Evolutionary conservation across 2,113 vertebrate genomes (phyloP).

Genomic region (Speoplatyrhinus poulsoni): DNA sequence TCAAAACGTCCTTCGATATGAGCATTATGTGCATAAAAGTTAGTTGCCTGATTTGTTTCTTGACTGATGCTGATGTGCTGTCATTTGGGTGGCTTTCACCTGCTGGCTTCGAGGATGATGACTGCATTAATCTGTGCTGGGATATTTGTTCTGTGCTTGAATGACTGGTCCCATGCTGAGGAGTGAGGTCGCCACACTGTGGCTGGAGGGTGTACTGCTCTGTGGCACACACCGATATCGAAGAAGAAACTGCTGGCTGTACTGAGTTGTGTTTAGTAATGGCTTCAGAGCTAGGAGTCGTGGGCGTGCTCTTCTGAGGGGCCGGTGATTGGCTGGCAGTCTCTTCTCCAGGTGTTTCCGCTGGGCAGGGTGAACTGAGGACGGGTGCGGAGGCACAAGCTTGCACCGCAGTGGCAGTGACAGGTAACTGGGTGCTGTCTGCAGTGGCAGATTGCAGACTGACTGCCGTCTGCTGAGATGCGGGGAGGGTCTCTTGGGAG

Average conservation of each 20-base stretch:
- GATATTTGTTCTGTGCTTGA: conserved; percentile 24
- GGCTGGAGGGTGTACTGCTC: conserved; percentile 46
- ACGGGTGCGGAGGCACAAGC: conserved; percentile 32
- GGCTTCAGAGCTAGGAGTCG: conserved; percentile 49
- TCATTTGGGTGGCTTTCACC: conserved; percentile 25
- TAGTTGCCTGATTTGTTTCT: conserved; percentile 64
- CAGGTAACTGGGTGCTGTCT: conserved; percentile 53
- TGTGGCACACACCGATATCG: conserved; percentile 11
- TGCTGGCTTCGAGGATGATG: conserved; percentile 31
- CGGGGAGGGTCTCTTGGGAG: conserved; percentile 29
- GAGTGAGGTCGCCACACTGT: conserved; percentile 21
- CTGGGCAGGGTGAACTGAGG: conserved; percentile 6
- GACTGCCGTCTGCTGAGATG: conserved; percentile 48
- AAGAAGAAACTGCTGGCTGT: conserved; percentile 30
- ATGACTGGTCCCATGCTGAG: conserved; percentile 35
- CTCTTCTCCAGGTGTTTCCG: conserved; percentile 31
- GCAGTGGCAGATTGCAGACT: conserved; percentile 36
- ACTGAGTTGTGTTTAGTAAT: conserved; percentile 29
- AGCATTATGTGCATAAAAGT: neutral
- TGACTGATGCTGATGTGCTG: conserved; percentile 17
- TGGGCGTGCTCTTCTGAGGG: conserved; percentile 24
- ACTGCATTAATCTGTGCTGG: conserved; percentile 7
- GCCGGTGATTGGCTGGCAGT: conserved; percentile 1
- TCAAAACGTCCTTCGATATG: too few relatives aligned
- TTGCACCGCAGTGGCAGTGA: conserved; percentile 34